Base-by-base conservation (phyloP, 1,140 invertebrate species). In the Drosophila nigrodunni region DNA sequence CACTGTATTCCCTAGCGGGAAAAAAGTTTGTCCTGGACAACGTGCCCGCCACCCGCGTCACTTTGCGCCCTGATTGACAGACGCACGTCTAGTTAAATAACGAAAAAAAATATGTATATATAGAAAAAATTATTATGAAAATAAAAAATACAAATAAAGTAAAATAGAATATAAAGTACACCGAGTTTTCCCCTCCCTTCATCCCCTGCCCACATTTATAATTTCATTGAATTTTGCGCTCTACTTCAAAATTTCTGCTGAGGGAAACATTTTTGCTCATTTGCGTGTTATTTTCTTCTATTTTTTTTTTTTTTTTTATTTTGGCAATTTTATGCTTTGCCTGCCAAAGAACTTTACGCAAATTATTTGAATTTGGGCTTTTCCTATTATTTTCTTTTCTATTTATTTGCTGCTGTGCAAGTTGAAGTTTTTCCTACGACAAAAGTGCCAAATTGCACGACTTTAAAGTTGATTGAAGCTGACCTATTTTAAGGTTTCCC, bases 1-100 rank as follows among this genome's bases (percentile, higher is more conserved):
- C 43, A 34, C 44, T 59, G 15, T n/a, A 59, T 71, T 76, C 78
- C 64, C 58, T 60, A 58, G 74, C 61, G 57, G 34, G 43, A 41
- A 65, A 46, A 82, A 85, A 81, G 41, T 82, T 82, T 78, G 41
- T 57, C 58, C 30, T 71, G 68, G 68, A 59, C 59, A 55, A 13
- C 18, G 13, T 21, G 7, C 61, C 49, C 8, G 18, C n/a, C 11
- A 30, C 64, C 52, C 43, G 50, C 54, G 43, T 46, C 46, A 15
- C 66, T 74, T 60, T 66, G 70, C 6, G 35, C 37, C 49, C 64
- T 76, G 82, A 82, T 86, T 87, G 82, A 87, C 82, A 77, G 72
- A 79, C 82, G 82, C 82, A 86, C 82, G 67, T 81, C 82, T 82
- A 86, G 74, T 70, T 82, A 81, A 81, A 86, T 83, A 83, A 69